phyloP scores from a whole-genome alignment of 1,140 invertebrate genomes.

The Nymphalis io region DNA sequence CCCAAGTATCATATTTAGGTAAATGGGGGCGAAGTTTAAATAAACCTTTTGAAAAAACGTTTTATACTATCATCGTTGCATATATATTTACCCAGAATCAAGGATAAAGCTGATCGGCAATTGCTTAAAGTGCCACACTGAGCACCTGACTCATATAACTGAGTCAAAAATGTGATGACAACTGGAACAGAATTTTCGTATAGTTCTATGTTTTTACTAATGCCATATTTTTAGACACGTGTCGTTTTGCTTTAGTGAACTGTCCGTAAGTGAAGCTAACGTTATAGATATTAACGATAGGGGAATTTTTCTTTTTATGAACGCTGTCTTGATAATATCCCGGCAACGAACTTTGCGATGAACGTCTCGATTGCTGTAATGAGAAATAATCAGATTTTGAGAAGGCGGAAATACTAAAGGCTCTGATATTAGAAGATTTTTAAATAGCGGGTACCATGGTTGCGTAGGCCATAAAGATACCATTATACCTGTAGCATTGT shows the following conservation, averaged over 20 bases:
- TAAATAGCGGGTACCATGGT: neutral
- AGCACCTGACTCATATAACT: neutral
- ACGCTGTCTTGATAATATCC: slow-evolving; percentile 39
- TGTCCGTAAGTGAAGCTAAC: neutral
- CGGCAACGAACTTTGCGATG: slow-evolving; percentile 30
- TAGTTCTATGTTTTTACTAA: neutral
- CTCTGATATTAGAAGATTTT: neutral
- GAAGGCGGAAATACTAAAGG: neutral
- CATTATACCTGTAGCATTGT: neutral
- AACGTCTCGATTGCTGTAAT: neutral
- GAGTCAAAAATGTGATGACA: no score
- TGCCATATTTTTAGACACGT: neutral
- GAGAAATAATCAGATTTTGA: neutral
- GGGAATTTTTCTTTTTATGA: slow-evolving; percentile 28
- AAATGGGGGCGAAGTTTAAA: neutral
- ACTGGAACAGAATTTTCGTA: no score
- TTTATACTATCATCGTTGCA: neutral
- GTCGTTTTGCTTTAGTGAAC: neutral
- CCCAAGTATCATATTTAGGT: neutral
- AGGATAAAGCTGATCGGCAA: neutral
- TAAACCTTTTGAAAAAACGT: neutral
- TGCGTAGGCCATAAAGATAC: neutral
- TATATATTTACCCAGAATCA: neutral
- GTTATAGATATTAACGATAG: slow-evolving; percentile 21
- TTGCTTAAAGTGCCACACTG: neutral